Conservation (phyloP, 2,113 vertebrate genomes). For the Dipodomys ordii region DNA sequence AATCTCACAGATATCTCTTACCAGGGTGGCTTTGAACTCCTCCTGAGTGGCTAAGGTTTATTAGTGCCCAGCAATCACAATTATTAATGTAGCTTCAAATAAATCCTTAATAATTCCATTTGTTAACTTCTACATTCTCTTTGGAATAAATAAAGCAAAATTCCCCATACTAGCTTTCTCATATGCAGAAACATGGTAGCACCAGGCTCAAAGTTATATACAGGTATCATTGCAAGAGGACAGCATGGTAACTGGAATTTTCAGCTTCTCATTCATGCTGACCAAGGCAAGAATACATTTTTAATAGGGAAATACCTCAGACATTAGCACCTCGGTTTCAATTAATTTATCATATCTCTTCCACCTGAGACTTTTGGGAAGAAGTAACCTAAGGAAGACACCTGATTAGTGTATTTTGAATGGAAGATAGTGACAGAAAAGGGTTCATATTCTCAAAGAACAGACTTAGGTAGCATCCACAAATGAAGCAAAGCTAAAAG, state of each 20-base stretch:
- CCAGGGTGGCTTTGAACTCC: too few relatives aligned
- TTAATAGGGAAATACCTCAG: slow-evolving; percentile 3
- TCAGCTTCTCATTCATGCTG: slow-evolving; percentile 11
- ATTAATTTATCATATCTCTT: slow-evolving; percentile 34
- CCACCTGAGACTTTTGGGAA: not conserved
- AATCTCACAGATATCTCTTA: too few relatives aligned
- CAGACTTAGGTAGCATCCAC: not conserved
- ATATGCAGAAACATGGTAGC: slow-evolving; percentile 16
- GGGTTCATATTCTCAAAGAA: not conserved
- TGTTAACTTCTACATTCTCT: slow-evolving; percentile 31
- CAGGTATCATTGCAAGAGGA: not conserved
- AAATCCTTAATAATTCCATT: slow-evolving; percentile 9
- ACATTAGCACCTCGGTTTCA: slow-evolving; percentile 4
- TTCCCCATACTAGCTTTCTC: slow-evolving; percentile 5
- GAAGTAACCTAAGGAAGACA: not conserved
- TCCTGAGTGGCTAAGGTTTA: too few relatives aligned
- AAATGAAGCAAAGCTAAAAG: slow-evolving; percentile 44
- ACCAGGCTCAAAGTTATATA: not conserved
- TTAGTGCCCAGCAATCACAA: not conserved
- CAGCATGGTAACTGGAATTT: not conserved
- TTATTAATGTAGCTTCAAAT: slow-evolving; percentile 20
- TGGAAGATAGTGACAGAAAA: slow-evolving; percentile 36
- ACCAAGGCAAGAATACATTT: not conserved
- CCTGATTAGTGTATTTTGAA: slow-evolving; percentile 10
- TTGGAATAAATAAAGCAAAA: slow-evolving; percentile 18